A percentile compares a stretch with the other conserved stretches of the same genome.
Conservation (phyloP, 2,797 vertebrate species). For the Parotocinclus haroldoi region DNA sequence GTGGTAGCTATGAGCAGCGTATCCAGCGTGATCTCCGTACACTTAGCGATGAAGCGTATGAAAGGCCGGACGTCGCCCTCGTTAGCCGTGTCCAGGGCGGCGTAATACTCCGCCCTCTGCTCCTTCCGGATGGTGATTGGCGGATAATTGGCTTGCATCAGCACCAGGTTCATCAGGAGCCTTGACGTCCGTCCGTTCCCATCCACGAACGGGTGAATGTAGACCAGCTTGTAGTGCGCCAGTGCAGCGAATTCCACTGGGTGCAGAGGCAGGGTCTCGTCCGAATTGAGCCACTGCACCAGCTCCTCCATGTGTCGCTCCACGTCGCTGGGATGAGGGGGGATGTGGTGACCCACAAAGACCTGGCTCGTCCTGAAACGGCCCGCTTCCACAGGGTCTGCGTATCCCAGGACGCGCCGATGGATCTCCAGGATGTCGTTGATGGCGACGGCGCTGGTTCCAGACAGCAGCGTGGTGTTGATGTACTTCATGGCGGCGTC, state of each 20-base stretch:
- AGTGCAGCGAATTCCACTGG: conserved; percentile 91
- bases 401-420: conserved; percentile 85
- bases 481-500: conserved; percentile 92
- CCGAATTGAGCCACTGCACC: conserved; percentile 92
- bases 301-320: conserved; percentile 89
- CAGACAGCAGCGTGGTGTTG: conserved; percentile 85
- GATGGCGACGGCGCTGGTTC: conserved; percentile 76
- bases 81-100: conserved; percentile 85
- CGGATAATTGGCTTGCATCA: conserved; percentile 94
- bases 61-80: conserved; percentile 94
- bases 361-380: conserved; percentile 85
- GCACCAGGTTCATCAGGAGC: conserved; percentile 92
- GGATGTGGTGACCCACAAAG: conserved; percentile 94
- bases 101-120: conserved; percentile 89
- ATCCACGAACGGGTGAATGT: conserved; percentile 92
- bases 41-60: conserved; percentile 95
- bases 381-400: conserved; percentile 90
- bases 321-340: conserved; percentile 86
- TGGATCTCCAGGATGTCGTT: conserved; percentile 88
- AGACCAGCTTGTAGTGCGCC: conserved; percentile 95
- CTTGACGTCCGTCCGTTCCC: conserved; percentile 92
- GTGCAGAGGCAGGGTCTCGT: conserved; percentile 87
- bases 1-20: conserved; percentile 90
- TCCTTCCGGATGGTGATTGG: conserved; percentile 95
- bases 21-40: conserved; percentile 91